Evolutionary conservation across 1,140 invertebrate species (phyloP).

Genomic region (Papilio helenus): DNA sequence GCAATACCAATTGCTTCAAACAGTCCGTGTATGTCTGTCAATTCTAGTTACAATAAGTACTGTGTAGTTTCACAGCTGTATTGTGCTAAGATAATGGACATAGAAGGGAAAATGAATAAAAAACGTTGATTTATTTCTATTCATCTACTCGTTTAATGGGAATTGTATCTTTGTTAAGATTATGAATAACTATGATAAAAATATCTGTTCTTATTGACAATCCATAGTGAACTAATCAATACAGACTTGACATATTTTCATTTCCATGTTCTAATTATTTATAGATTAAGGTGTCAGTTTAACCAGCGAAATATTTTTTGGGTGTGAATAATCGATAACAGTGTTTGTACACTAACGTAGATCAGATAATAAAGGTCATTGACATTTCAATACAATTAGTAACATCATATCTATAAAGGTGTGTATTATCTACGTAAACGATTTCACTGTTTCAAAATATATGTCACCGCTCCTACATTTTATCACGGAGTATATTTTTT

Average conservation of each 20-base stretch:
- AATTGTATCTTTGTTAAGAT: not conserved
- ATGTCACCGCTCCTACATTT: constrained; percentile 17
- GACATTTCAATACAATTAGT: constrained; percentile 20
- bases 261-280: constrained; percentile 13
- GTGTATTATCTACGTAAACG: not conserved
- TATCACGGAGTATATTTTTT: constrained; percentile 1
- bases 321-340: constrained; percentile 32
- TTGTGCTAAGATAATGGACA: not conserved
- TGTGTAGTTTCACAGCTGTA: not conserved
- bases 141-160: not conserved
- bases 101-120: not conserved
- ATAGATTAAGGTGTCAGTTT: constrained; percentile 19
- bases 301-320: not conserved
- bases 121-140: not conserved
- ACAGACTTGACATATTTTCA: not conserved
- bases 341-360: constrained; percentile 14
- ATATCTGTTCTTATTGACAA: too few species aligned
- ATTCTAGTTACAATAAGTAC: not conserved
- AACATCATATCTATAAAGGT: constrained; percentile 14
- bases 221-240: not conserved
- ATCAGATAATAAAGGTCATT: constrained; percentile 23
- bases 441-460: not conserved
- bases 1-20: too few species aligned
- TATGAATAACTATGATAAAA: not conserved
- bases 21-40: not conserved